Evolutionary conservation across 1,140 invertebrate genomes (phyloP).

Genomic region (Latrodectus geometricus): DNA sequence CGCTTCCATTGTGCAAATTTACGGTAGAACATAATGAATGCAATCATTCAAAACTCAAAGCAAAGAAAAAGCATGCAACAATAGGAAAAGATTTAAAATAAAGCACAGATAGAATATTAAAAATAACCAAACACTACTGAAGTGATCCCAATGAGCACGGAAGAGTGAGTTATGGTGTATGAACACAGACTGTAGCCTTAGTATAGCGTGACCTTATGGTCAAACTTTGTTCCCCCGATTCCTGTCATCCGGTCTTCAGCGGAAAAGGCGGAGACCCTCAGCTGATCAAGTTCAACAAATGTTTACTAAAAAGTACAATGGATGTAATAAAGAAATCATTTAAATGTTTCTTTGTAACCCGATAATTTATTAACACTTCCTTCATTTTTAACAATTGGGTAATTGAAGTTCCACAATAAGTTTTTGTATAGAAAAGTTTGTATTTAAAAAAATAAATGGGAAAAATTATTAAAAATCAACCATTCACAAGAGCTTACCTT

Average conservation of each 20-base stretch:
- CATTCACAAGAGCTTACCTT: too few relatives aligned
- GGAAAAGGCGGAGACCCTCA: slow-evolving; percentile 1
- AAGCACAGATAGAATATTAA: background rate
- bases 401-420: too few relatives aligned
- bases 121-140: background rate
- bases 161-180: background rate
- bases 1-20: too few relatives aligned
- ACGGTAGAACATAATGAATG: background rate
- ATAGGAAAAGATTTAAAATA: background rate
- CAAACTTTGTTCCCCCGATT: background rate
- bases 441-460: too few relatives aligned
- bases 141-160: background rate
- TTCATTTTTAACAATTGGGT: too few relatives aligned
- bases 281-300: background rate
- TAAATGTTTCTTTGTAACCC: too few relatives aligned
- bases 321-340: too few relatives aligned
- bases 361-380: too few relatives aligned
- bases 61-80: background rate
- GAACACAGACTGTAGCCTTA: background rate
- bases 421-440: too few relatives aligned
- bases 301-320: too few relatives aligned
- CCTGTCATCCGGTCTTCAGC: background rate
- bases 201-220: background rate
- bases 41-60: background rate
- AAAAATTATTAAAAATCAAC: too few relatives aligned